A percentile compares a stretch with the other conserved stretches of the same genome.
Conservation (phyloP, 2,797 vertebrate species). For the Allobates femoralis region DNA sequence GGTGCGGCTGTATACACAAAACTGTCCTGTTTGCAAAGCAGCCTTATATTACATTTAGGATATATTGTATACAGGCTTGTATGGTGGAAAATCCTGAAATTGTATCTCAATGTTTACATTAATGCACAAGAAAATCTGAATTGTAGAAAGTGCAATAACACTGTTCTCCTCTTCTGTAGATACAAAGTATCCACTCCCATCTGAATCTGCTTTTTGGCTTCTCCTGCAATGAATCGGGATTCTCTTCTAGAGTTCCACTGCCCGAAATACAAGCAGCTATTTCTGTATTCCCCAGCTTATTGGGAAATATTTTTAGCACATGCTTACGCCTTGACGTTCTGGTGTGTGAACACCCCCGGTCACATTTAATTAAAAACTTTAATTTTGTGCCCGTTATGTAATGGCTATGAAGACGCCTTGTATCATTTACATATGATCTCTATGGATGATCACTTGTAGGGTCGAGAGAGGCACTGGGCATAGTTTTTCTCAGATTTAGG, state of each 20-base stretch:
- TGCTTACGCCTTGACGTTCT: background rate
- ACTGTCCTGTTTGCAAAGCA: background rate
- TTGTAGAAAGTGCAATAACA: background rate
- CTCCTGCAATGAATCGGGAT: background rate
- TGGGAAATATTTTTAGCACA: slow-evolving; percentile 41
- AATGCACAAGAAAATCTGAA: background rate
- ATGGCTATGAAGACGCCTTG: background rate
- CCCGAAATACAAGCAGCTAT: slow-evolving; percentile 48
- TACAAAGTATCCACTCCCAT: background rate
- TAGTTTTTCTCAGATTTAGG: background rate
- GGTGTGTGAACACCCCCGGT: slow-evolving; percentile 11
- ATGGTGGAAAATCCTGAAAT: background rate
- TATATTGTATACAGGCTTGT: background rate
- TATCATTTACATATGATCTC: background rate
- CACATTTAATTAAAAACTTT: slow-evolving; percentile 28
- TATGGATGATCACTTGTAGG: no score
- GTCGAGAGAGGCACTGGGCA: background rate
- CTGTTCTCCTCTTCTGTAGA: background rate
- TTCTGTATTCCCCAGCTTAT: background rate
- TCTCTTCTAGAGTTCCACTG: slow-evolving; percentile 28
- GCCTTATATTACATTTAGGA: background rate
- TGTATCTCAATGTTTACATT: no score
- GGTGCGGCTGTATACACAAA: background rate
- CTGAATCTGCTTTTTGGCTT: background rate
- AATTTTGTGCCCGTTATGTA: background rate